Percentiles rank a stretch among this genome's conserved stretches.
These are phyloP conservation scores for Spea multiplicata DNA, from an alignment of 2,113 vertebrate genomes.

Conservation along the genomic window DNA sequence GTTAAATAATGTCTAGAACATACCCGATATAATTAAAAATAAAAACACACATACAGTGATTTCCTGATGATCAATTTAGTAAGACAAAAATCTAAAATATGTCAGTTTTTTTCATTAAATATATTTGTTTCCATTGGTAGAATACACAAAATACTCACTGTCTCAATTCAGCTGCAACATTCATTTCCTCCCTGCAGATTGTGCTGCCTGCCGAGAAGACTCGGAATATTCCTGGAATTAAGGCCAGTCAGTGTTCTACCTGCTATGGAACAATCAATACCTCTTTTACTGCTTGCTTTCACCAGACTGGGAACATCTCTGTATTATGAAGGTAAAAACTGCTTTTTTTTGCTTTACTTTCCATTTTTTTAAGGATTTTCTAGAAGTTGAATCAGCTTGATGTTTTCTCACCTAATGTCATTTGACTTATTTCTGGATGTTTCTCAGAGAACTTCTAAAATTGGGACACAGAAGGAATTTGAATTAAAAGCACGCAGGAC, in stretches of 20 bases:
- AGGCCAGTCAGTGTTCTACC: background rate
- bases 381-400: background rate
- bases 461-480: background rate
- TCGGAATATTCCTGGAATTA: conserved; percentile 7
- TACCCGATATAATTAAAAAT: too few species aligned
- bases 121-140: background rate
- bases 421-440: background rate
- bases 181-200: conserved; percentile 23
- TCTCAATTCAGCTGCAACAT: conserved; percentile 15
- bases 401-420: conserved; percentile 12
- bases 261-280: conserved; percentile 28
- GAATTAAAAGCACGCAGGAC: background rate
- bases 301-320: background rate
- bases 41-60: too few species aligned
- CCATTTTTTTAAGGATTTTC: background rate
- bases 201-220: background rate
- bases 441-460: background rate
- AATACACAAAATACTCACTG: conserved; percentile 9
- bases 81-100: too few species aligned
- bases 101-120: background rate
- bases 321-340: conserved; percentile 29
- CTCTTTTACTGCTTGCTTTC: conserved; percentile 9
- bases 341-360: background rate
- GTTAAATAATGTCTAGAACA: too few species aligned
- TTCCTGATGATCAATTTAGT: too few species aligned